Evolutionary conservation across 2,888 invertebrate species (phyloP), one percentile per base, ranked within the genome.

Genomic region (Dicycla oo): DNA sequence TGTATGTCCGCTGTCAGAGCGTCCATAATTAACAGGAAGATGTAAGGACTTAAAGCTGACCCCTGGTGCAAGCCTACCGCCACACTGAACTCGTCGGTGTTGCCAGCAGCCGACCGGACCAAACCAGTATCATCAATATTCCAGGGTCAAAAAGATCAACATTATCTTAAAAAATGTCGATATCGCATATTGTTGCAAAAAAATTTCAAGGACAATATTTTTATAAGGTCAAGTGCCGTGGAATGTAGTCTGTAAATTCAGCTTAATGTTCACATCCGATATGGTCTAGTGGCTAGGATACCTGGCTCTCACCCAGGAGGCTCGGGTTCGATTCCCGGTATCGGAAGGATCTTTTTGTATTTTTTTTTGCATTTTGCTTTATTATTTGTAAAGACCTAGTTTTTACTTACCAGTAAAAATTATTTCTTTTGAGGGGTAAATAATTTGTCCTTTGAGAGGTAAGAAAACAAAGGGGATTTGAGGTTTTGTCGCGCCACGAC

Each of bases 341-440:
- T 95, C 95, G 96, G 96, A 97, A 62, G 34, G 34, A 43, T 53
- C 82, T 93, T 93, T 94, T 90, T 80, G 56, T 38, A n/a, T n/a
- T n/a, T n/a, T n/a, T n/a, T 38, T 38, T 38, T 38, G 38, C 6
- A 2, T 3, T 30, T 30, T 30, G 30, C 5, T 8, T 38, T 38
- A 38, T 8, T 7, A 5, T 26, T 68, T 58, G 1, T 23, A 18
- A 23, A 38, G 11, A 38, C 38, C 7, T n/a, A 34, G 38, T 7
- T 51, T 30, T 43, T 30, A 76, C 85, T 89, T 93, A 98, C 98
- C 98, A 88, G 97, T 96, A 91, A 98, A 98, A 88, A 97, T 97
- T 84, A 98, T 98, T 96, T 98, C 98, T 87, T 98, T 98, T 80
- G 98, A 97, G 0, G 98, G 98, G 93, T 98, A 98, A 86, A 98